Evolutionary conservation across 2,888 invertebrate genomes (phyloP).

Genomic region (Pyrochroa serraticornis): DNA sequence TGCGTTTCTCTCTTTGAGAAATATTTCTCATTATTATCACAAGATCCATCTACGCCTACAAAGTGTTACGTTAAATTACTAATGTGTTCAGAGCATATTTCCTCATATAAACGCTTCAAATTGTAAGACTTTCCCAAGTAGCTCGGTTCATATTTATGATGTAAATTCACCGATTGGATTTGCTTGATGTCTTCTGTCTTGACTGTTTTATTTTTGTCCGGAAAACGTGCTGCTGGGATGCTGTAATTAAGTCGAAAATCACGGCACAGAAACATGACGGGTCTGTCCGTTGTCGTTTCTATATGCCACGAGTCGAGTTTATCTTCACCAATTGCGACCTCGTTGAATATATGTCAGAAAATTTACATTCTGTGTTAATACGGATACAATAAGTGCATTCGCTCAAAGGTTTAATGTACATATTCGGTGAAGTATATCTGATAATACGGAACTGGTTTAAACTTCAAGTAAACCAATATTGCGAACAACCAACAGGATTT

Average conservation of each 20-base stretch:
- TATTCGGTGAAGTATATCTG: constrained; percentile 15
- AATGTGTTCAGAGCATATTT: constrained; percentile 23
- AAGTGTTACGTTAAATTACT: constrained; percentile 24
- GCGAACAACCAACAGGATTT: constrained; percentile 25
- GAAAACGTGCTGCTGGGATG: neutral
- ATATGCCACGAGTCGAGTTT: constrained; percentile 7
- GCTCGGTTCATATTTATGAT: constrained; percentile 20
- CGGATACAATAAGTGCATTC: constrained; percentile 5
- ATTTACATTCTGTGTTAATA: constrained; percentile 21
- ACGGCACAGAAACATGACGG: constrained; percentile 1
- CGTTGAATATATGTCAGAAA: neutral
- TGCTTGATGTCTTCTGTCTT: constrained; percentile 9
- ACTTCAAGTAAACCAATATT: constrained; percentile 24
- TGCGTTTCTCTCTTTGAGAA: constrained; percentile 31
- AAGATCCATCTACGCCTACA: constrained; percentile 27
- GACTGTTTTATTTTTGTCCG: constrained; percentile 4
- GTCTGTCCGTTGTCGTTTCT: constrained; percentile 15
- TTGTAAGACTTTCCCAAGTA: constrained; percentile 14
- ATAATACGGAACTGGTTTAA: constrained; percentile 15
- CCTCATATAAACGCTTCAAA: constrained; percentile 12
- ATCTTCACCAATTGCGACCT: constrained; percentile 9
- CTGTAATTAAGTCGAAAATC: neutral
- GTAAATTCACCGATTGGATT: constrained; percentile 13
- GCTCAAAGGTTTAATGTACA: constrained; percentile 7
- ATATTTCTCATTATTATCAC: constrained; percentile 35